Percentiles rank a stretch among this genome's conserved stretches.
phyloP scores from a whole-genome alignment of 2,113 vertebrate species.

The Sander vitreus region DNA sequence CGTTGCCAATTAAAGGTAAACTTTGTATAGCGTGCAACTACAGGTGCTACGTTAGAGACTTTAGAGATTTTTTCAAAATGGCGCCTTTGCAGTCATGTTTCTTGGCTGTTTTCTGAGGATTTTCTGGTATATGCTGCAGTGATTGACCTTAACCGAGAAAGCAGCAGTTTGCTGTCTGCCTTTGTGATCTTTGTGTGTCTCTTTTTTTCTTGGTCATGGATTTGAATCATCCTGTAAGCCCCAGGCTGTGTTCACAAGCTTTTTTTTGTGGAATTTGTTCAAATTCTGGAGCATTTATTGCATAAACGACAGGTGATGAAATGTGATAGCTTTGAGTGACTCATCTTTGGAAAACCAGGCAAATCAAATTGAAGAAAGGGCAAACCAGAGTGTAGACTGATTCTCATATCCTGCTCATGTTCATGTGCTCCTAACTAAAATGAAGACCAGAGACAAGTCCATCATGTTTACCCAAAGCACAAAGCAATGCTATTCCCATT shows the following conservation, averaged over 20 bases:
- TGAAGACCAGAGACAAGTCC: slow-evolving; percentile 11
- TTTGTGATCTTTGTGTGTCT: not conserved
- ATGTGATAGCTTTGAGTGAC: slow-evolving; percentile 2
- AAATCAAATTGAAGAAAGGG: slow-evolving; percentile 46
- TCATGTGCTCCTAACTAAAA: slow-evolving; percentile 6
- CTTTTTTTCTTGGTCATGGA: not conserved
- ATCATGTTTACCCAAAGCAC: slow-evolving; percentile 6
- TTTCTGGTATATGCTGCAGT: not conserved
- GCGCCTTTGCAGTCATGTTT: not conserved
- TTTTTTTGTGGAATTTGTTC: slow-evolving; percentile 6
- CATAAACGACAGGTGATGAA: slow-evolving; percentile 1
- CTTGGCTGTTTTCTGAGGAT: slow-evolving; percentile 1
- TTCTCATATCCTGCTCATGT: slow-evolving; percentile 19
- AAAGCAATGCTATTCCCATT: slow-evolving; percentile 7
- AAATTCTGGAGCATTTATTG: slow-evolving; percentile 17
- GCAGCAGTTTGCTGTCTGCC: not conserved
- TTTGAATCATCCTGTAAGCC: slow-evolving; percentile 3
- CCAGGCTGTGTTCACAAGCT: not conserved
- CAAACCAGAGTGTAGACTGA: slow-evolving; percentile 39
- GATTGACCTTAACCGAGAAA: slow-evolving; percentile 17
- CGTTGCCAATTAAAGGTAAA: not conserved
- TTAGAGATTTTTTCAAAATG: not conserved
- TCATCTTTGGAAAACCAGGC: not conserved
- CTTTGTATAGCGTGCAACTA: not conserved
- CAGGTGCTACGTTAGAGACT: not conserved